These are phyloP conservation scores for Metopolophium dirhodum DNA, from an alignment of 1,140 invertebrate genomes.

Conservation along the genomic window DNA sequence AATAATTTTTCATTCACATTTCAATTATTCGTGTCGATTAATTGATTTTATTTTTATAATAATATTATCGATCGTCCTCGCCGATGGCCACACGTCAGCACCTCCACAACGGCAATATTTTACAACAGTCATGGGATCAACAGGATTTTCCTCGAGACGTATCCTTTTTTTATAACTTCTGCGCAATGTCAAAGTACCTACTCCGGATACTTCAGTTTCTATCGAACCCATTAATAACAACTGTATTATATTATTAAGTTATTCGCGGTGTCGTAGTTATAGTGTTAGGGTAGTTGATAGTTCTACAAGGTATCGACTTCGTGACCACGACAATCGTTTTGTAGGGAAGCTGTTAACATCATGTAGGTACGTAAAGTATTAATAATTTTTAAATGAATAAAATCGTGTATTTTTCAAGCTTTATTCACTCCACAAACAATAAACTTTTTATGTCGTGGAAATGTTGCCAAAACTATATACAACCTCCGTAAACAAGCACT, in stretches of 20 bases:
- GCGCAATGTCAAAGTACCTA: neutral
- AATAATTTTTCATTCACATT: neutral
- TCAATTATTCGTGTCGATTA: neutral
- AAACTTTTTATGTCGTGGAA: neutral
- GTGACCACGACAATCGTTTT: no score
- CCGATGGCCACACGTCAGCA: no score
- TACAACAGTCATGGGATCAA: neutral
- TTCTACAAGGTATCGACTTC: no score
- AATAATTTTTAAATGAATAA: neutral
- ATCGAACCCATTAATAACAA: neutral
- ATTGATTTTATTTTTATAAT: neutral
- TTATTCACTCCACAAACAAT: neutral
- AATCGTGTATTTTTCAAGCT: neutral
- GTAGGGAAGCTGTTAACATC: no score
- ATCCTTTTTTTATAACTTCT: no score
- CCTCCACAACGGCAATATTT: no score
- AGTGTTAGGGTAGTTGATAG: no score
- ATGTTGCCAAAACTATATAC: neutral
- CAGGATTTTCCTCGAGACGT: neutral
- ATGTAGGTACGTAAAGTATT: neutral
- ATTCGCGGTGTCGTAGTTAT: no score
- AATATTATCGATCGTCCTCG: neutral
- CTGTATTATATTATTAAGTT: neutral
- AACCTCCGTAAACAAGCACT: no score
- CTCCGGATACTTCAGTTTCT: neutral